A percentile compares a stretch with the other conserved stretches of the same genome.
These are phyloP conservation scores for Thermophis baileyi DNA, from an alignment of 2,113 vertebrate genomes.

Conservation along the genomic window DNA sequence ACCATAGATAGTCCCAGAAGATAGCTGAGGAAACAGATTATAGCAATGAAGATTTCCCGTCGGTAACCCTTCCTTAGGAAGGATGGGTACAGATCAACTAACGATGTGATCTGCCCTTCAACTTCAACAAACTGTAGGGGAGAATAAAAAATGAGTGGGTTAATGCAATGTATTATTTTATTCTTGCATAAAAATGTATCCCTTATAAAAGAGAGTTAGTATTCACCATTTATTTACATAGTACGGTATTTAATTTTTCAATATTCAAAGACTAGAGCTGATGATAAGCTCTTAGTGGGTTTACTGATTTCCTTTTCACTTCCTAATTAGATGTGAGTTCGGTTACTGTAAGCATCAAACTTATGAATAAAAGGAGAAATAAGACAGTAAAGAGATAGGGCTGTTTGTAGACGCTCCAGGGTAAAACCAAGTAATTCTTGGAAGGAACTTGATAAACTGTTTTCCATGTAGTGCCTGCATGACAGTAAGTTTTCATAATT, in stretches of 20 bases:
- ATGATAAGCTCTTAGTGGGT: not conserved
- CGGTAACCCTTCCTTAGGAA: constrained; percentile 98
- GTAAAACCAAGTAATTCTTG: not conserved
- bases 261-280: not conserved
- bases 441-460: not conserved
- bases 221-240: not conserved
- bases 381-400: not conserved
- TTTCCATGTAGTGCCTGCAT: not conserved
- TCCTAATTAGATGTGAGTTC: not conserved
- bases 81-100: constrained; percentile 97
- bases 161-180: not conserved
- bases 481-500: not conserved
- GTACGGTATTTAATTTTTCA: not conserved
- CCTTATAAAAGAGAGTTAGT: not conserved
- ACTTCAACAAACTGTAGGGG: constrained; percentile 95
- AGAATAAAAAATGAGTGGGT: not conserved
- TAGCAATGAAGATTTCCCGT: constrained; percentile 97
- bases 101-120: constrained; percentile 99
- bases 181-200: not conserved
- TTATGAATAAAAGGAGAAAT: not conserved
- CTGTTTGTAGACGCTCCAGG: not conserved
- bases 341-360: not conserved
- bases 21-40: constrained; percentile 93
- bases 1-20: constrained; percentile 98
- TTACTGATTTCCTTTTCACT: not conserved